Conservation (phyloP, 2,888 invertebrate species). For the Frankliniella intonsa region DNA sequence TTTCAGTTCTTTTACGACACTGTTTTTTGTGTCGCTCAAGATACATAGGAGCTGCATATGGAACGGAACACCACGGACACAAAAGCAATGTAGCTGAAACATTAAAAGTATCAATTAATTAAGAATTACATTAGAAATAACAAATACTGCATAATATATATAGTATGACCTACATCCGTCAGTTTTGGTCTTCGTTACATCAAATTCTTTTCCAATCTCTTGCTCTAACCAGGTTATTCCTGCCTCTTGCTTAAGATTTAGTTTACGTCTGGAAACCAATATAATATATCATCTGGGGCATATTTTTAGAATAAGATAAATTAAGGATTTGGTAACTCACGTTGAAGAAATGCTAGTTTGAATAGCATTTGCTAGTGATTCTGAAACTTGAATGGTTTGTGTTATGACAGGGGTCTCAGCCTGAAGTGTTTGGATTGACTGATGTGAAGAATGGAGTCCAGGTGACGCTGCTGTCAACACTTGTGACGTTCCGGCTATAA, state of each 20-base stretch:
- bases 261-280: not conserved
- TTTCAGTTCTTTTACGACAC: not conserved
- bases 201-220: conserved; percentile 1
- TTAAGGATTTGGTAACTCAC: not conserved
- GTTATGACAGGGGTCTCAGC: not conserved
- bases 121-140: not conserved
- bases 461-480: not conserved
- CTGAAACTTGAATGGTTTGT: not conserved
- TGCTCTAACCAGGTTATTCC: not conserved
- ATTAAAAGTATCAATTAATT: not conserved
- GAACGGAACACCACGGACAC: not conserved
- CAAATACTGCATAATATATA: not conserved
- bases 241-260: not conserved
- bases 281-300: not conserved
- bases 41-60: conserved; percentile 10
- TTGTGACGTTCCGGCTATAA: not conserved
- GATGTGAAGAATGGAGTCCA: not conserved
- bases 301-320: not conserved
- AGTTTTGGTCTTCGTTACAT: not conserved
- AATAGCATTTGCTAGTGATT: not conserved
- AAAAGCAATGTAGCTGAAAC: not conserved
- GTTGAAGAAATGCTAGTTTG: not conserved
- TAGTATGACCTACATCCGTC: not conserved
- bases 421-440: not conserved
- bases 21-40: conserved; percentile 12